phyloP scores from a whole-genome alignment of 92 coral and sea anemone genomes.

The Parazoanthus swiftii region DNA sequence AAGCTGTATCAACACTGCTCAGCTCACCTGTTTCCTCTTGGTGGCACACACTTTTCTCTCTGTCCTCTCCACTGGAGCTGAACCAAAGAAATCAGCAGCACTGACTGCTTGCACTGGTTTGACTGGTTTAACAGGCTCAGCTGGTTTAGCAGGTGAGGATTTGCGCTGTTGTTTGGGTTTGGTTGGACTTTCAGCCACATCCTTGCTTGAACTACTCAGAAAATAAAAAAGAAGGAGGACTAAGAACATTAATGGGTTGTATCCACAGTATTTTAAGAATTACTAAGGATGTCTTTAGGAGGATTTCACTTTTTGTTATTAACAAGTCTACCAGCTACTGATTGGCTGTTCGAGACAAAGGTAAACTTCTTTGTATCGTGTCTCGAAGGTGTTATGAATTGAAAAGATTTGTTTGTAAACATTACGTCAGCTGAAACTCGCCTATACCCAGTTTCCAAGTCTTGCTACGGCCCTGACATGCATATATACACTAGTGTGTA shows the following conservation, averaged over 20 bases:
- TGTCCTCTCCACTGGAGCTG: constrained; percentile 81
- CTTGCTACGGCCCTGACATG: no score
- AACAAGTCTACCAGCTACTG: no score
- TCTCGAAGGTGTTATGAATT: no score
- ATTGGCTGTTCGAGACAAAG: no score
- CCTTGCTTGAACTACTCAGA: background rate
- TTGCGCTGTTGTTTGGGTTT: constrained; percentile 20
- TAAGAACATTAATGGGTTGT: background rate
- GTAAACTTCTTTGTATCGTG: no score
- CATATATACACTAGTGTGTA: no score
- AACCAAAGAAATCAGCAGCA: constrained; percentile 88
- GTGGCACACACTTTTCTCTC: constrained; percentile 56
- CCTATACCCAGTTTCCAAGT: no score
- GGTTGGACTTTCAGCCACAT: background rate
- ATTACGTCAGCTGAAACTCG: no score
- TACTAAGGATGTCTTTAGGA: no score
- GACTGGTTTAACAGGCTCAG: constrained; percentile 3
- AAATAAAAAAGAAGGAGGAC: background rate
- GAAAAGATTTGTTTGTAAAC: no score
- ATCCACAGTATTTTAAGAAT: no score
- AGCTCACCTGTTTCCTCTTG: constrained; percentile 85
- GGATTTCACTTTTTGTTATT: no score
- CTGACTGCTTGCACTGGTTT: constrained; percentile 28
- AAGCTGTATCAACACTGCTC: background rate
- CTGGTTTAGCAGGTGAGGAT: constrained; percentile 46